Evolutionary conservation across 2,888 invertebrate species (phyloP), one percentile per base, ranked within the genome.

Genomic region (Dynastes maya): DNA sequence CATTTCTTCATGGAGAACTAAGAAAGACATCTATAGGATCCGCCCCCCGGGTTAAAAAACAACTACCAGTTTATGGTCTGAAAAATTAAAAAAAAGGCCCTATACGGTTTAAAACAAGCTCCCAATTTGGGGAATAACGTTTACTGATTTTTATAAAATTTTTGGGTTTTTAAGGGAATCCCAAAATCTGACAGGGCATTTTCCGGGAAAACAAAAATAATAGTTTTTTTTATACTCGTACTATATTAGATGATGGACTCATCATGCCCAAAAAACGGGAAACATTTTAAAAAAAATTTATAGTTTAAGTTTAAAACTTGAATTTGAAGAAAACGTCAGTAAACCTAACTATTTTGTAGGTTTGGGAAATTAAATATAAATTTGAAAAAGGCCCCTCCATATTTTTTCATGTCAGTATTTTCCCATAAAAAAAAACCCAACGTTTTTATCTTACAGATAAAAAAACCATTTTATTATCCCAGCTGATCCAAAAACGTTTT

Each of bases 1-100:
- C 83, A 2, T 83, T 84, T 55, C 72, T 84, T 13, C 76, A 83
- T 71, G 82, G 83, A 53, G 74, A 81, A 55, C 32, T 83, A 32
- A 32, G 76, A 82, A 83, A 79, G 80, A 81, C 29, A 78, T 83
- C 5, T 81, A 79, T 55, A 80, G 81, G 37, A 80, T 68, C 76
- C 70, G 11, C 83, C 82, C n/a, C 70, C 67, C 72, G 81, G 82
- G n/a, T n/a, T 8, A 45, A 1, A 4, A 40, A 6, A 40, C 1
- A 40, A 40, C 40, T n/a, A 1, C 40, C 40, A 40, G 9, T n/a
- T 2, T 40, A 40, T 4, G 1, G 1, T 1, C 3, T 40, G 1
- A 2, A 40, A 40, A 40, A 2, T 40, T n/a, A n/a, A n/a, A 4
- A 40, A 58, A 37, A 80, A 79, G 77, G 72, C 61, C 9, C 9